Evolutionary conservation across 2,113 vertebrate species (phyloP).

Genomic region (Periophthalmodon schlosseri): DNA sequence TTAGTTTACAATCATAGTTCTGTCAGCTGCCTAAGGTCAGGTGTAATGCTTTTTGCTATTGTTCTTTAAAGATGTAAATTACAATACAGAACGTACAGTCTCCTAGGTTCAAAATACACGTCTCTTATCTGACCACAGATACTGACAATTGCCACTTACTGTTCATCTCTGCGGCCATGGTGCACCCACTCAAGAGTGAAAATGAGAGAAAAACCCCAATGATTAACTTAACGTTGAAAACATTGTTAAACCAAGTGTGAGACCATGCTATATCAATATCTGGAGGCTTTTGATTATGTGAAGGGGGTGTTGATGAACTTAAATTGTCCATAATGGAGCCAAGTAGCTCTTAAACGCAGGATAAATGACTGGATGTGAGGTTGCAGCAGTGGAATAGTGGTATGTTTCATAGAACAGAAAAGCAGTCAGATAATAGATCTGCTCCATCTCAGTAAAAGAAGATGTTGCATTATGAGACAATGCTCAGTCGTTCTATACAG

Average conservation of each 20-base stretch:
- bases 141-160: conserved; percentile 43
- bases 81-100: conserved; percentile 36
- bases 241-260: conserved; percentile 50
- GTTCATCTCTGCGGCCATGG: conserved; percentile 29
- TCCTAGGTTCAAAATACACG: conserved; percentile 41
- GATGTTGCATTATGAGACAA: conserved; percentile 35
- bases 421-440: conserved; percentile 12
- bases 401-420: conserved; percentile 2
- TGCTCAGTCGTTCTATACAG: conserved; percentile 34
- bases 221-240: conserved; percentile 39
- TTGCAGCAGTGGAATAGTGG: conserved; percentile 9
- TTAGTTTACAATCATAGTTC: not conserved
- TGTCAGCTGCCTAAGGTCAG: not conserved
- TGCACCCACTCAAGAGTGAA: conserved; percentile 20
- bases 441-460: conserved; percentile 6
- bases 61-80: conserved; percentile 45
- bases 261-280: conserved; percentile 46
- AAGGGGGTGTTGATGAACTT: conserved; percentile 34
- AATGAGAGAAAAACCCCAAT: conserved; percentile 42
- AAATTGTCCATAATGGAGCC: conserved; percentile 20
- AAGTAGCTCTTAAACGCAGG: conserved; percentile 15
- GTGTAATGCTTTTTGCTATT: conserved; percentile 33
- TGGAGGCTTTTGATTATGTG: conserved; percentile 44
- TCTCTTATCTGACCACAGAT: conserved; percentile 32
- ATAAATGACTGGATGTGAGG: conserved; percentile 28